Percentiles rank a stretch among this genome's conserved stretches.
These are phyloP conservation scores for Strigamia transsilvanica DNA, from an alignment of 2,888 invertebrate species.

Conservation along the genomic window DNA sequence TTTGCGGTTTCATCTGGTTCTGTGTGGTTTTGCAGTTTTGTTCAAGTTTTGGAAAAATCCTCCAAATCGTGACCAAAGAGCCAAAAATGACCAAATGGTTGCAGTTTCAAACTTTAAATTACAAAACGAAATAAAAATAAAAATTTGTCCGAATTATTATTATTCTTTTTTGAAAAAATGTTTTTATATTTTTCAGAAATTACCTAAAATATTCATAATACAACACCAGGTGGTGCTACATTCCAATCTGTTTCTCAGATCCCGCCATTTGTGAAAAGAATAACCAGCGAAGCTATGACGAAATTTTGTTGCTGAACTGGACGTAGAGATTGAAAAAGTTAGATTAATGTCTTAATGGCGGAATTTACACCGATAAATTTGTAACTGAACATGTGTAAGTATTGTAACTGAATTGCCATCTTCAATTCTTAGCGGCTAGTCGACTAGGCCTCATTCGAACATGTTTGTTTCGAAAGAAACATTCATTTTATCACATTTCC, in stretches of 20 bases:
- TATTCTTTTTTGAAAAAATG: too few relatives aligned
- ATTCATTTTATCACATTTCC: background rate
- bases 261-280: constrained; percentile 41
- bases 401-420: background rate
- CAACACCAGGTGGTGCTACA: too few relatives aligned
- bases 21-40: too few relatives aligned
- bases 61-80: too few relatives aligned
- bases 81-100: too few relatives aligned
- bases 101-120: too few relatives aligned
- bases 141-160: too few relatives aligned
- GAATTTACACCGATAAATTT: constrained; percentile 57
- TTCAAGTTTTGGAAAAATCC: too few relatives aligned
- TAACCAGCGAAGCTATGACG: constrained; percentile 51
- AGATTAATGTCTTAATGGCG: constrained; percentile 59
- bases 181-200: too few relatives aligned
- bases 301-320: background rate
- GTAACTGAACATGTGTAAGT: constrained; percentile 57
- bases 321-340: constrained; percentile 56
- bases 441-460: constrained; percentile 26
- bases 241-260: background rate
- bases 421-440: background rate
- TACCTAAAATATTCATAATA: too few relatives aligned
- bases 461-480: background rate
- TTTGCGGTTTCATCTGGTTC: too few relatives aligned
- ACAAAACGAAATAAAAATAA: too few relatives aligned